Percentiles rank a stretch among this genome's conserved stretches.
phyloP scores from a whole-genome alignment of 2,797 vertebrate species.

The Mormyrus proboscirostris region DNA sequence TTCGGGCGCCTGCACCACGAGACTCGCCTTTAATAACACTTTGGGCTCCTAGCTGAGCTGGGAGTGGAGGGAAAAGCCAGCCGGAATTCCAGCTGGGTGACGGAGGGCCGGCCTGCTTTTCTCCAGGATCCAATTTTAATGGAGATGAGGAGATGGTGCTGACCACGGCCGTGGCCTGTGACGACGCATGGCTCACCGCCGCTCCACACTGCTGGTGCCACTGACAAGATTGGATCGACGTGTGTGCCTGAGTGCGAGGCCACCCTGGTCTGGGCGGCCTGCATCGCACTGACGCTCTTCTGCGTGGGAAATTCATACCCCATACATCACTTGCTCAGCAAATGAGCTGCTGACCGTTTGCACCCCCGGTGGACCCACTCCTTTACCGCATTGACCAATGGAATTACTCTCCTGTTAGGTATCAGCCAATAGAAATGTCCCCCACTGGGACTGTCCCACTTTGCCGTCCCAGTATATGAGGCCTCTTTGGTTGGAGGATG shows the following conservation, averaged over 20 bases:
- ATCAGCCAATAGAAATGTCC: neutral
- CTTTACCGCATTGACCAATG: neutral
- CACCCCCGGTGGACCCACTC: neutral
- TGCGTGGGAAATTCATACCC: neutral
- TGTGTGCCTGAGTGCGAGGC: neutral
- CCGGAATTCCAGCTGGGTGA: neutral
- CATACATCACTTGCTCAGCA: neutral
- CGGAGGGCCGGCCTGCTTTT: neutral
- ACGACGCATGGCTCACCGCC: neutral
- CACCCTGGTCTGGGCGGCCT: neutral
- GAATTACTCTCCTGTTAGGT: neutral
- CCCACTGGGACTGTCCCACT: neutral
- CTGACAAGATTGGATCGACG: neutral
- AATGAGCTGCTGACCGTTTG: neutral
- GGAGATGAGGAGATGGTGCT: neutral
- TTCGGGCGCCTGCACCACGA: neutral
- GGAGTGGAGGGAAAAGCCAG: neutral
- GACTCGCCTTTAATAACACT: neutral
- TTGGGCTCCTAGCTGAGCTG: neutral
- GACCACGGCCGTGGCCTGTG: neutral
- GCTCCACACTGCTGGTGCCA: neutral
- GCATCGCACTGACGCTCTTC: neutral
- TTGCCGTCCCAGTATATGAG: neutral
- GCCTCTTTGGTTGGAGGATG: neutral
- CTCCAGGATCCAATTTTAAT: neutral